Base-by-base conservation (phyloP, 2,797 vertebrate genomes). In the Hydrocynus forskahlii region DNA sequence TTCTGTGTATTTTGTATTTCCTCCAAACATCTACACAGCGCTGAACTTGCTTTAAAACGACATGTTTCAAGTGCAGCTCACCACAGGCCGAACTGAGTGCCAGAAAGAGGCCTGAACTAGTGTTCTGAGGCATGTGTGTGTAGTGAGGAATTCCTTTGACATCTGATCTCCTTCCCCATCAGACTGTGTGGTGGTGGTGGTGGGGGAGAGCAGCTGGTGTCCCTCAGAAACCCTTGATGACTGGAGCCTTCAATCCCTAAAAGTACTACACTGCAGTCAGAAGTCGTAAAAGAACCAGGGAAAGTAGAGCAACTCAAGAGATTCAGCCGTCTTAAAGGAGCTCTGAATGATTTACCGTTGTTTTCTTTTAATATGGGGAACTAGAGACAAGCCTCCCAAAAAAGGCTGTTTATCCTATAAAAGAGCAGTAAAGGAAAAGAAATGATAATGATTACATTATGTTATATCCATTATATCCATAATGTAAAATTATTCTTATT, bases 61-160 rank as follows among this genome's bases (percentile, higher is more conserved):
- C 54, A 75, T 75, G 29, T 62, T 63, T 54, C 25, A 40, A 21
- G 10, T 70, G 40, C 73, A 52, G 55, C 12, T 0, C 48, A 29
- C 23, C 38, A 19, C 43, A 25, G 16, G 7, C 60, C 17, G 17
- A 23, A 14, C 4, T 14, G 43, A 29, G 19, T 50, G 71, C 67
- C 76, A 77, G 43, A 75, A 76, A 81, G 72, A 74, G 54, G 23
- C 48, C 67, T 21, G 40, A 76, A 59, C 78, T 21, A 17, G 68
- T 40, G 52, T 68, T 21, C 54, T 62, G 69, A 80, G 60, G 59
- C 76, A 55, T 78, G 45, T 14, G 69, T 14, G 69, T 25, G 62
- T 76, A 71, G 23, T 8, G 48, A 77, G 79, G 79, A 84, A 87
- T 84, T 88, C 80, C 63, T 84, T 81, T 86, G 86, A 88, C 81